Evolutionary conservation across 2,888 invertebrate genomes (phyloP), one percentile per base, ranked within the genome.

Genomic region (Himalopsyche kuldschensis): DNA sequence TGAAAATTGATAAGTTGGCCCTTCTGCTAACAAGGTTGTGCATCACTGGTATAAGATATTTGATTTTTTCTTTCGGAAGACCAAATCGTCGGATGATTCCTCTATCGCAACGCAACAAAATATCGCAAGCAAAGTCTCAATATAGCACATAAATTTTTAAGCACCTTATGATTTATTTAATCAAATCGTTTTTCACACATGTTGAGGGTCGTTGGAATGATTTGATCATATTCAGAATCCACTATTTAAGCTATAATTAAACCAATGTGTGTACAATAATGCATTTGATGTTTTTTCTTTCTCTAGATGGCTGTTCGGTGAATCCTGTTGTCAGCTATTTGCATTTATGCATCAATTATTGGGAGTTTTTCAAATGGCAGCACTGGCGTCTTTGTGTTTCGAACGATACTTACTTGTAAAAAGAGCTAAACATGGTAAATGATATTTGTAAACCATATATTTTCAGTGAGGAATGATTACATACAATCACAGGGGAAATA

Each of bases 221-320:
- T 63, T 63, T 63, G 10, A 63, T 15, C 10, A 63, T 63, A 11
- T 24, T 63, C 17, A 24, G 6, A 8, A 4, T 8, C 17, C 24
- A 63, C 20, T 63, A 15, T 63, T 63, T 15, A 24, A 1, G 6
- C 17, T 11, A 63, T 8, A 24, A 1, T 6, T 24, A 11, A 10
- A 69, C 30, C 30, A 10, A 11, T 27, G 8, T 55, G 24, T 27
- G 3, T 32, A 75, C n/a, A n/a, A n/a, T n/a, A n/a, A n/a, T n/a
- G n/a, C n/a, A n/a, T n/a, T n/a, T n/a, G 30, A 75, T n/a, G 30
- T 75, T 55, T 76, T 83, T 82, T 83, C 80, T 55, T 82, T 84
- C 90, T 90, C 84, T 89, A 93, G 93, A 90, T 93, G 93, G 93
- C 87, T 93, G 78, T 93, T 92, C 87, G 92, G 92, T 69, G 88